phyloP scores from a whole-genome alignment of 1,140 invertebrate genomes.

The Orius laevigatus region DNA sequence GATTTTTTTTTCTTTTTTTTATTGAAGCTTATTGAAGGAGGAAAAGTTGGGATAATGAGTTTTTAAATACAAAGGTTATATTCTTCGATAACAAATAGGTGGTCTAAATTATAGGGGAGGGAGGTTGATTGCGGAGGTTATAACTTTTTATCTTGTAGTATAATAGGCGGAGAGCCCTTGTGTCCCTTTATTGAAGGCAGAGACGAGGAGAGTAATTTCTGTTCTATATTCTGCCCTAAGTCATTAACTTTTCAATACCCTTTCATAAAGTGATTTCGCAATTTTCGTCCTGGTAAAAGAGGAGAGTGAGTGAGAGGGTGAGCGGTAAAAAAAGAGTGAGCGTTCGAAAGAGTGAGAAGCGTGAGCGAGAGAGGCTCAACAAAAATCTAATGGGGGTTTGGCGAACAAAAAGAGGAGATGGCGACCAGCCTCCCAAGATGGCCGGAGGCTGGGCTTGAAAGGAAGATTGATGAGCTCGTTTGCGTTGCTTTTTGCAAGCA shows the following conservation, averaged over 20 bases:
- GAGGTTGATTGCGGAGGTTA: neutral
- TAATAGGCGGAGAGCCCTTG: neutral
- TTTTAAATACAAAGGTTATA: too few species aligned
- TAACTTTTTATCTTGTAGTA: slow-evolving; percentile 7
- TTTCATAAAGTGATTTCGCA: slow-evolving; percentile 7
- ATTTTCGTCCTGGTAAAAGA: too few species aligned
- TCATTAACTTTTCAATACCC: slow-evolving; percentile 7
- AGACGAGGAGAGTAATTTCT: slow-evolving; percentile 5
- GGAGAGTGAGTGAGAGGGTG: too few species aligned
- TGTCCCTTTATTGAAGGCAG: slow-evolving; percentile 1
- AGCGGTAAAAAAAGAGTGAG: too few species aligned
- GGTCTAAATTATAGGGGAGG: too few species aligned
- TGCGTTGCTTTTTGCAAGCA: slow-evolving; percentile 12
- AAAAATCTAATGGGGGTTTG: neutral
- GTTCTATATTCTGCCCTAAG: slow-evolving; percentile 3
- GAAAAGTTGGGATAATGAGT: too few species aligned
- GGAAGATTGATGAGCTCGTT: slow-evolving; percentile 14
- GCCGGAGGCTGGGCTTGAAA: slow-evolving; percentile 8
- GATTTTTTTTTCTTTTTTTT: too few species aligned
- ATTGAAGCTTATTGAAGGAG: too few species aligned
- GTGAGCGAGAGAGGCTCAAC: neutral
- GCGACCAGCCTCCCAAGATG: slow-evolving; percentile 5
- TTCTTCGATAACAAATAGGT: too few species aligned
- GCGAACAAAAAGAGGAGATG: neutral
- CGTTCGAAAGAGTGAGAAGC: neutral